Conservation (phyloP, 2,113 vertebrate genomes). For the Myiozetetes cayanensis region DNA sequence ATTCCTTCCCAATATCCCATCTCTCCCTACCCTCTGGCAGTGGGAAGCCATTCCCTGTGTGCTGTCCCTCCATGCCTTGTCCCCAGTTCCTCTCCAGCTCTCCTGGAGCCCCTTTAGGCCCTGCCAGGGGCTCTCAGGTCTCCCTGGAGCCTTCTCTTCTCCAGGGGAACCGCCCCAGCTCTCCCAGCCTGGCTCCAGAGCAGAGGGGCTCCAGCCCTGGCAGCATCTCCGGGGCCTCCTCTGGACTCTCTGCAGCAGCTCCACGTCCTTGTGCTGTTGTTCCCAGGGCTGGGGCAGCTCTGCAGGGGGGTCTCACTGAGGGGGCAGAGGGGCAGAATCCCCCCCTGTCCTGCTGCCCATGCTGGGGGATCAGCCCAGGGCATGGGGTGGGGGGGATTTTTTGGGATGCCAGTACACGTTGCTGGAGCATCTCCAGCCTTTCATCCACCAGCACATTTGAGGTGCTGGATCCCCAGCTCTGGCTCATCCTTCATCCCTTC, state of each 20-base stretch:
- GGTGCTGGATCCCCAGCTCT: background rate
- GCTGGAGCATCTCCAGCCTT: background rate
- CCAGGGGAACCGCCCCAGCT: background rate
- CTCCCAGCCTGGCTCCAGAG: background rate
- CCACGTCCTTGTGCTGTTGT: background rate
- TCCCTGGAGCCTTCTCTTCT: background rate
- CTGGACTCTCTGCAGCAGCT: too few relatives aligned
- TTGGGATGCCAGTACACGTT: background rate
- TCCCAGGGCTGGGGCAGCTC: background rate
- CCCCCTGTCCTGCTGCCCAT: background rate
- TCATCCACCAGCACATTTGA: background rate
- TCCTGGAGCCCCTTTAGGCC: background rate
- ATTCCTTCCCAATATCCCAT: too few relatives aligned
- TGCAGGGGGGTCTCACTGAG: background rate
- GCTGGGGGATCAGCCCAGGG: background rate
- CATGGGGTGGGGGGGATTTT: background rate
- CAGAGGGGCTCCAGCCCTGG: background rate
- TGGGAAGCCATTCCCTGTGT: background rate
- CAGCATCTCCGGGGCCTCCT: too few relatives aligned
- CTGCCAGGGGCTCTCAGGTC: background rate
- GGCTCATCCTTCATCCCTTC: background rate
- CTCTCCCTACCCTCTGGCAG: too few relatives aligned
- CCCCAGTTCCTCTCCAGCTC: background rate
- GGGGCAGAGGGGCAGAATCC: background rate
- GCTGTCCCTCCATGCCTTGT: background rate